Evolutionary conservation across 2,113 vertebrate genomes (phyloP).

Genomic region (Trematocara zebra): DNA sequence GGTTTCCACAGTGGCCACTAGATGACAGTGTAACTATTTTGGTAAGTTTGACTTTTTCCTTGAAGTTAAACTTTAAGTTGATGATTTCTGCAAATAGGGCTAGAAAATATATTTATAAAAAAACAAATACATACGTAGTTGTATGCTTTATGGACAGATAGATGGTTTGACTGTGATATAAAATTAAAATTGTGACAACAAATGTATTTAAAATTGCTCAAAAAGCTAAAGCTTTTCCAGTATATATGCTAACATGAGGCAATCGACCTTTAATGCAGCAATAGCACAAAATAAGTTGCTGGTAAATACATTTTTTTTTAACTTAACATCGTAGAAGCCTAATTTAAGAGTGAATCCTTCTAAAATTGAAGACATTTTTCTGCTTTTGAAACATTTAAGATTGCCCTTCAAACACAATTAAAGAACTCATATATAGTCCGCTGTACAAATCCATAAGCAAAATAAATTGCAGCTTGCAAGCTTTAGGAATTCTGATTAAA

Average conservation of each 20-base stretch:
- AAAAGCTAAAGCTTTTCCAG: not conserved
- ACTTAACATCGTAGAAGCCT: not conserved
- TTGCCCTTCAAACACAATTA: not conserved
- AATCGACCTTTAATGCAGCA: not conserved
- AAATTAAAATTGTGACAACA: not conserved
- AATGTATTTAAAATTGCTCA: not conserved
- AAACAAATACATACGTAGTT: not conserved
- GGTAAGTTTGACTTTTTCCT: not conserved
- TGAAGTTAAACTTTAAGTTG: not conserved
- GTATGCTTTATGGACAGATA: not conserved
- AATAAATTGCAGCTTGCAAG: not conserved
- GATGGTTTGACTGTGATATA: not conserved
- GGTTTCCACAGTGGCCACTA: not conserved
- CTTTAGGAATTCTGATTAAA: not conserved
- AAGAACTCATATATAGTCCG: not conserved
- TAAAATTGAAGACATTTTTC: not conserved
- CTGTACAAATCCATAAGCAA: not conserved
- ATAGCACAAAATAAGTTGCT: not conserved
- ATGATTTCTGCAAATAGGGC: not conserved
- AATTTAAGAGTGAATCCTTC: not conserved
- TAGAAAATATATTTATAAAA: not conserved
- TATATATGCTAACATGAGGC: not conserved
- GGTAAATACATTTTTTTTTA: fast-evolving
- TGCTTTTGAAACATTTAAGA: not conserved
- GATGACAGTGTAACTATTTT: not conserved